These are phyloP conservation scores for Chiloscyllium punctatum DNA, from an alignment of 2,797 vertebrate species.

Conservation along the genomic window DNA sequence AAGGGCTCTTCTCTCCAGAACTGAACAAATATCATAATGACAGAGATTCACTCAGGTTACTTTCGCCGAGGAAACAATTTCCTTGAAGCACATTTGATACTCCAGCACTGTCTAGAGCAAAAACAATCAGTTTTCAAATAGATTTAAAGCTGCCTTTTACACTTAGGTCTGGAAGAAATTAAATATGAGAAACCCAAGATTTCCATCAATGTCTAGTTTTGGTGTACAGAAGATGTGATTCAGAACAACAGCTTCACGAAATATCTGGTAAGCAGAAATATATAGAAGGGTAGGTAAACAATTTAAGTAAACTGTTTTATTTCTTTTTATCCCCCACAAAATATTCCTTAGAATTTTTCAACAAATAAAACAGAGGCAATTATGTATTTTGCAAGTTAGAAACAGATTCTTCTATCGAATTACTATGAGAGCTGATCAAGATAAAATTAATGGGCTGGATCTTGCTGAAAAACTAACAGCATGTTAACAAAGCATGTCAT, in stretches of 20 bases:
- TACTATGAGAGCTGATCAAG: neutral
- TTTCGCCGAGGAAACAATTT: constrained; percentile 16
- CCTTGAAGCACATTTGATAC: neutral
- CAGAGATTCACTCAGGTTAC: constrained; percentile 18
- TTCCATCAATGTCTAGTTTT: neutral
- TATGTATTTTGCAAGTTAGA: neutral
- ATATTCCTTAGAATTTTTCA: neutral
- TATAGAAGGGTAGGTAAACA: neutral
- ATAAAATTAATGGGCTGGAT: neutral
- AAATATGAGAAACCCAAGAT: neutral
- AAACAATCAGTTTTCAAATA: neutral
- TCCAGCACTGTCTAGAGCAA: neutral
- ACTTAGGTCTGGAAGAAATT: neutral
- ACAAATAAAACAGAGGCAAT: neutral
- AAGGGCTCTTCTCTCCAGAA: constrained; percentile 20
- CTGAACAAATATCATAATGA: constrained; percentile 12
- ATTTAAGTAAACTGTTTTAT: neutral
- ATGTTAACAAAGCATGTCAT: neutral
- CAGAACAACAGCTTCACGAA: neutral
- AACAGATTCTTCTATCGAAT: neutral
- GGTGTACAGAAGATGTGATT: neutral
- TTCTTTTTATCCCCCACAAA: neutral
- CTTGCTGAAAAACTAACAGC: neutral
- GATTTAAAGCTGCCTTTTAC: neutral
- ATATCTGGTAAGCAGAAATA: neutral